Evolutionary conservation across 2,797 vertebrate species (phyloP).

Genomic region (Merluccius polli): DNA sequence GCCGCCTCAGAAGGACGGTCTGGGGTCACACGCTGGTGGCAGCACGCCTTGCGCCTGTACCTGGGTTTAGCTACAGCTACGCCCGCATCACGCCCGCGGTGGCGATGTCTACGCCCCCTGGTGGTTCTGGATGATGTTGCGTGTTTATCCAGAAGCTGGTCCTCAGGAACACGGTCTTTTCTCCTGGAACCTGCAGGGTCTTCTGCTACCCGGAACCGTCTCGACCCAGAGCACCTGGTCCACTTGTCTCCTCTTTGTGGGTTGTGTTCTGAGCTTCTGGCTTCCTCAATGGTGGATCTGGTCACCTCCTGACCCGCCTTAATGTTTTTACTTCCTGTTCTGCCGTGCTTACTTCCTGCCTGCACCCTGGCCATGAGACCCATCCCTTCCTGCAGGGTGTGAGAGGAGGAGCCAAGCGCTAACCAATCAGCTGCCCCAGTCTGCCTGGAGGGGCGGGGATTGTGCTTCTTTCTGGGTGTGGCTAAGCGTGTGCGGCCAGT

Average conservation of each 20-base stretch:
- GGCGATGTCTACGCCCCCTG: conserved; percentile 32
- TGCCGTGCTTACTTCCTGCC: conserved; percentile 67
- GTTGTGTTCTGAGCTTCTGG: conserved; percentile 20
- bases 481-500: not conserved
- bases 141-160: conserved; percentile 49
- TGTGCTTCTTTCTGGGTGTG: conserved; percentile 22
- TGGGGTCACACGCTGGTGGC: conserved; percentile 71
- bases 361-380: conserved; percentile 51
- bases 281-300: conserved; percentile 45
- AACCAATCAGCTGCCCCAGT: conserved; percentile 58
- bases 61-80: conserved; percentile 83
- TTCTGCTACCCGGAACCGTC: too few relatives aligned
- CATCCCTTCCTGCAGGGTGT: conserved; percentile 74
- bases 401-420: conserved; percentile 71
- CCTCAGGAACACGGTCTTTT: conserved; percentile 65
- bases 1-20: conserved; percentile 79
- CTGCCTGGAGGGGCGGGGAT: conserved; percentile 8
- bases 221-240: not conserved
- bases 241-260: too few relatives aligned
- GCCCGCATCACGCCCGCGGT: conserved; percentile 72
- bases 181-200: conserved; percentile 71
- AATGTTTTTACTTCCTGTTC: conserved; percentile 64
- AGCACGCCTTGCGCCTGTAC: conserved; percentile 81
- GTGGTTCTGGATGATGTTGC: conserved; percentile 12
- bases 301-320: conserved; percentile 71